These are phyloP conservation scores for Oryzias javanicus DNA, from an alignment of 2,113 vertebrate genomes.

Conservation along the genomic window DNA sequence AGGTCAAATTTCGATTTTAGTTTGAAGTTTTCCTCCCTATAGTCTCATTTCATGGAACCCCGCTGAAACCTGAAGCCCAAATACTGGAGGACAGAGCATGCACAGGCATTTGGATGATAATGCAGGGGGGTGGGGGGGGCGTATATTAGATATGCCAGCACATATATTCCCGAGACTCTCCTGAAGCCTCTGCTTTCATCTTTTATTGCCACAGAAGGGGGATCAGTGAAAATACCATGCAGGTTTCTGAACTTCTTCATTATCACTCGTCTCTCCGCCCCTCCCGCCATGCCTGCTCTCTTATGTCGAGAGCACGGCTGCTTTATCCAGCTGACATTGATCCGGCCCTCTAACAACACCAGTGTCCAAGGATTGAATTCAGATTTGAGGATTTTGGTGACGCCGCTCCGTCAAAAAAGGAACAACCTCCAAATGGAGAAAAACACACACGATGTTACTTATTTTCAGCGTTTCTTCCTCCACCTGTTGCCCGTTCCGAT, in stretches of 20 bases:
- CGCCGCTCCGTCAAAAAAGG: conserved; percentile 2
- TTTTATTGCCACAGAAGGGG: conserved; percentile 24
- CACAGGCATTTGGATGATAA: conserved; percentile 6
- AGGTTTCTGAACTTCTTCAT: conserved; percentile 47
- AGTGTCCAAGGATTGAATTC: conserved; percentile 49
- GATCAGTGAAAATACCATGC: conserved; percentile 43
- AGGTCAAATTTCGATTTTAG: too few relatives aligned
- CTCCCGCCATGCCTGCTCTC: conserved; percentile 4
- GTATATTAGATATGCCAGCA: not conserved
- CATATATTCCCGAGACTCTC: conserved; percentile 1
- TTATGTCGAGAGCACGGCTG: conserved; percentile 17
- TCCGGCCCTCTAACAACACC: conserved; percentile 38
- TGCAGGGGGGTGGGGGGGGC: not conserved
- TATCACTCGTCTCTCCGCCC: conserved; percentile 4
- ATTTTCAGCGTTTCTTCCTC: conserved; percentile 19
- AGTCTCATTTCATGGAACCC: not conserved
- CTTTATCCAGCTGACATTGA: conserved; percentile 47
- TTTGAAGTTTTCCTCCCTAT: not conserved
- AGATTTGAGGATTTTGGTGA: conserved; percentile 39
- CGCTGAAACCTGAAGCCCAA: not conserved
- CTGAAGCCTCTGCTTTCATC: conserved; percentile 42
- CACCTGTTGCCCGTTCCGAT: conserved; percentile 31
- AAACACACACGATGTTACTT: conserved; percentile 30
- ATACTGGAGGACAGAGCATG: not conserved
- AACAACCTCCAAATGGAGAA: conserved; percentile 19